Conservation (phyloP, 2,113 vertebrate species). For the Cettia cetti region DNA sequence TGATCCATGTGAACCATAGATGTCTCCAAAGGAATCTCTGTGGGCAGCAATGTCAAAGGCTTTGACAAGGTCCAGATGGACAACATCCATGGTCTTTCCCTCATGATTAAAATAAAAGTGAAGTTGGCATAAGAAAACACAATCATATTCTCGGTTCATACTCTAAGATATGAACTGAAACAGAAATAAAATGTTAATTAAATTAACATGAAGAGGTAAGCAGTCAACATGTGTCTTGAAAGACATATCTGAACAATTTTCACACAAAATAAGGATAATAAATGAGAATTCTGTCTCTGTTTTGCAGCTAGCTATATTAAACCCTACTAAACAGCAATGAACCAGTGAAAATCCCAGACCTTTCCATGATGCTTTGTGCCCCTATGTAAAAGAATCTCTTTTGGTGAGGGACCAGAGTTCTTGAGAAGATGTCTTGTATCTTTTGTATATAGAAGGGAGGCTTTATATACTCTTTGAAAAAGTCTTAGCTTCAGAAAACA, state of each 20-base stretch:
- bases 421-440: neutral
- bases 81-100: neutral
- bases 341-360: neutral
- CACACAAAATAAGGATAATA: neutral
- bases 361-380: neutral
- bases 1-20: neutral
- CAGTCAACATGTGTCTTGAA: neutral
- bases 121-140: neutral
- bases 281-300: neutral
- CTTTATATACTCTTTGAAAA: neutral
- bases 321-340: neutral
- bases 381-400: neutral
- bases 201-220: neutral
- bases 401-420: neutral
- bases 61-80: neutral
- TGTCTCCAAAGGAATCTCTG: neutral
- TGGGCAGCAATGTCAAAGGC: rapidly evolving
- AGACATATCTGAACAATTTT: neutral
- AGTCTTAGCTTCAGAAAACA: neutral
- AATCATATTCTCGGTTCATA: neutral
- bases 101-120: neutral
- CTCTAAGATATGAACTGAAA: neutral
- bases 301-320: neutral
- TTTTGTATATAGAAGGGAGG: neutral
- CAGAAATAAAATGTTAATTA: neutral